Base-by-base conservation (phyloP, 2,797 vertebrate species). In the Lerista edwardsae region DNA sequence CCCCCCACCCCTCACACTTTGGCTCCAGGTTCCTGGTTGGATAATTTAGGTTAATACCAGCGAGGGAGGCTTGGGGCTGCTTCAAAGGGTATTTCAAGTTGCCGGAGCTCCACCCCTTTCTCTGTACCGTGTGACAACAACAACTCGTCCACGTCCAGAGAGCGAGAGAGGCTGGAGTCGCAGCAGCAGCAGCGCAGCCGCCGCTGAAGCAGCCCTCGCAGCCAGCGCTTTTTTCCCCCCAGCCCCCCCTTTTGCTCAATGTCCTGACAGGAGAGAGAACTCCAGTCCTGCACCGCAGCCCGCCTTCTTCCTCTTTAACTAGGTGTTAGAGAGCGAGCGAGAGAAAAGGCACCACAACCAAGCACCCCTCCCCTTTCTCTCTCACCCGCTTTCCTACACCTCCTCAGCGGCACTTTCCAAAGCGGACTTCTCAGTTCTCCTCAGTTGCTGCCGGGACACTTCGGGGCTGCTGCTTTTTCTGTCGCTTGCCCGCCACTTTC, bases 91-190 rank as follows among this genome's bases (percentile, higher is more conserved):
- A 96, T 95, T 95, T 95, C 94, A 96, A 97, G 96, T 98, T 97
- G 97, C 97, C 96, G 95, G 97, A 96, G 98, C 98, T 98, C 98
- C 98, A 96, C 98, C 98, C 97, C 73, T 51, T 29, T 31, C 95
- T 97, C 96, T 94, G 97, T 95, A 97, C 98, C 97, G 97, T 98
- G 98, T 98, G 98, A 99, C 98, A 98, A 99, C 98, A 98, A 99
- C 98, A 99, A 98, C 97, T 97, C 97, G 98, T 98, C 97, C 61
- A 6, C 84, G 84, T 9, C 77, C 97, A 97, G 97, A 97, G 96
- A 97, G 97, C 97, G 77, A 83, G 79, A 39, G 61, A 84, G 55
- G 75, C 41, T 51, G 76, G 31, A 41, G 69, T 34, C 31, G 69
- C 47, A 29, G 68, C 31, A 27, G 39, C 6, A 62, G 81, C 80